Percentiles rank a stretch among this genome's conserved stretches.
Evolutionary conservation across 1,140 invertebrate genomes (phyloP).

Genomic region (Diuraphis noxia): DNA sequence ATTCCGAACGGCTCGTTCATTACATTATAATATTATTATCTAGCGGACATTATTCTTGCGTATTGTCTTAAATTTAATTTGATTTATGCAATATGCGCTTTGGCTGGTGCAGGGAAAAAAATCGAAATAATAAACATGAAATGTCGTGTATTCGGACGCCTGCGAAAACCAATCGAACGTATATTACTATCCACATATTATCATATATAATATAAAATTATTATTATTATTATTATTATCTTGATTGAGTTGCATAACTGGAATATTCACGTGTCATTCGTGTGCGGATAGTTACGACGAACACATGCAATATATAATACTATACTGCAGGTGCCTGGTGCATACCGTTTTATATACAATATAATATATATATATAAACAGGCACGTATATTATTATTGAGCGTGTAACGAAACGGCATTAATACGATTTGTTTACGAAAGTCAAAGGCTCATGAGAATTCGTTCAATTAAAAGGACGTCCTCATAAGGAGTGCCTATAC

Average conservation of each 20-base stretch:
- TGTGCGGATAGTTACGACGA: neutral
- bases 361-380: neutral
- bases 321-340: neutral
- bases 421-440: neutral
- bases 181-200: neutral
- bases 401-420: neutral
- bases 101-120: neutral
- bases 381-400: neutral
- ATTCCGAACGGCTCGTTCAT: neutral
- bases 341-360: neutral
- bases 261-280: conserved; percentile 36
- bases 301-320: neutral
- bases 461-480: conserved; percentile 25
- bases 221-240: neutral
- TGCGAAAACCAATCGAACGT: conserved; percentile 8
- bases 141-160: neutral
- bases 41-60: neutral
- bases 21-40: neutral
- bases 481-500: neutral
- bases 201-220: too few species aligned
- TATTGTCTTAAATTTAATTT: conserved; percentile 17
- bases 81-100: conserved; percentile 6
- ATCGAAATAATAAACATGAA: neutral
- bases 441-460: conserved; percentile 32
- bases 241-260: neutral